Base-by-base conservation (phyloP, 1,140 invertebrate species). In the Druon quercuslanigerum region DNA sequence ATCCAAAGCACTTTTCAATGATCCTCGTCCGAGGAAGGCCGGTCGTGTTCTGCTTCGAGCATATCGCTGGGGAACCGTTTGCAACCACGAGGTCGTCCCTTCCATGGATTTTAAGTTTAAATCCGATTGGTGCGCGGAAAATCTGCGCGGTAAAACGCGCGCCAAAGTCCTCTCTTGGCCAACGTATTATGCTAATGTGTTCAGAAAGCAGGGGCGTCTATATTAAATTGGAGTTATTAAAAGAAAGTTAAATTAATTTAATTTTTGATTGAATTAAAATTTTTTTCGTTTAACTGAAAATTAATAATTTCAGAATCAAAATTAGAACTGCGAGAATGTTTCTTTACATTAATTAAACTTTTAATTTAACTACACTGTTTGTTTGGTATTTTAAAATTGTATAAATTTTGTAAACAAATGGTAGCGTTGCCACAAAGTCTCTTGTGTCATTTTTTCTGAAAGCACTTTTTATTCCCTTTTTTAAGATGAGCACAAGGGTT, bases 101-200 rank as follows among this genome's bases (percentile, higher is more conserved):
- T 75, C 80, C 77, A 82, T 25, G 50, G 51, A n/a, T 17, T 13
- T 52, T 25, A 16, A 75, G 81, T 91, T 91, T 84, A 85, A 91
- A 90, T 90, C 79, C 77, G 75, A 91, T 91, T 91, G 90, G 90
- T 82, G 90, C 90, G 90, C 88, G 71, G 20, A 2, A 19, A 9
- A 66, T 82, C n/a, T 91, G 90, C 90, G 90, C 90, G 50, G 79
- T 74, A 86, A 91, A 90, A 77, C 79, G 82, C 82, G 82, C 82
- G 82, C 78, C 13, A 79, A 78, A 46, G 13, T 66, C 7, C 5
- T 66, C 20, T 40, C 33, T 16, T 40, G 12, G 70, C 82, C 79
- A 83, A 83, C 82, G 78, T 74, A 84, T 80, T 83, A 81, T 79
- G 77, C 78, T 77, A 75, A 79, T 73, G 72, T 66, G 51, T 71